phyloP scores from a whole-genome alignment of 2,797 vertebrate species.

The Decapterus maruadsi region DNA sequence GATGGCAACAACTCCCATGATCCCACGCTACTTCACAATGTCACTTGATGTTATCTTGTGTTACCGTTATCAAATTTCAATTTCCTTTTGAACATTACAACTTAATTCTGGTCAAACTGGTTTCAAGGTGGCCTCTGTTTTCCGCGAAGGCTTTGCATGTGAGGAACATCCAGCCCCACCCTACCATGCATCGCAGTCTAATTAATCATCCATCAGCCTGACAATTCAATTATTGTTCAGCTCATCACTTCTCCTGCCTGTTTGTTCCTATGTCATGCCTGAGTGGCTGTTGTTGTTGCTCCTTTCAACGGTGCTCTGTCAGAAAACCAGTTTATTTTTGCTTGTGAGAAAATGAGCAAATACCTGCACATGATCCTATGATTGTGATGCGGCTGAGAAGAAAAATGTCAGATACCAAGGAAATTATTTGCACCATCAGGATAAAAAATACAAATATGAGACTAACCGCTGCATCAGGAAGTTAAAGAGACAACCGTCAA shows the following conservation, averaged over 20 bases:
- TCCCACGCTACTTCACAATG: too few species aligned
- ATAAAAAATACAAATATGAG: not conserved
- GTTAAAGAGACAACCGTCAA: constrained; percentile 1
- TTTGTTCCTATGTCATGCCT: constrained; percentile 13
- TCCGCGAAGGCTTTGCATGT: not conserved
- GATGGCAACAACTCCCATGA: too few species aligned
- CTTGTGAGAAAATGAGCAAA: not conserved
- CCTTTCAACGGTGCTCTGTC: constrained; percentile 1
- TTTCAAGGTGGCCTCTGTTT: not conserved
- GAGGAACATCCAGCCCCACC: constrained; percentile 5
- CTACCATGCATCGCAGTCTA: constrained; percentile 22
- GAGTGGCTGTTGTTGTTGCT: constrained; percentile 9
- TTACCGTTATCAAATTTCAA: too few species aligned
- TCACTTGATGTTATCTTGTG: too few species aligned
- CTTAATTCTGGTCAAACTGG: not conserved
- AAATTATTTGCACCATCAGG: constrained; percentile 6
- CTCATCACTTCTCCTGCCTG: not conserved
- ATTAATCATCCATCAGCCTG: constrained; percentile 53
- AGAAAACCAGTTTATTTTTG: not conserved
- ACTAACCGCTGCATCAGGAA: constrained; percentile 11
- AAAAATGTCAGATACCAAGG: constrained; percentile 22
- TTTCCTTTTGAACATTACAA: not conserved
- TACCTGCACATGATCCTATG: constrained; percentile 30
- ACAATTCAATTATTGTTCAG: constrained; percentile 51
- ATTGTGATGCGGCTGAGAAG: constrained; percentile 17